A percentile compares a stretch with the other conserved stretches of the same genome.
Evolutionary conservation across 2,113 vertebrate species (phyloP).

Genomic region (Ageneiosus marmoratus): DNA sequence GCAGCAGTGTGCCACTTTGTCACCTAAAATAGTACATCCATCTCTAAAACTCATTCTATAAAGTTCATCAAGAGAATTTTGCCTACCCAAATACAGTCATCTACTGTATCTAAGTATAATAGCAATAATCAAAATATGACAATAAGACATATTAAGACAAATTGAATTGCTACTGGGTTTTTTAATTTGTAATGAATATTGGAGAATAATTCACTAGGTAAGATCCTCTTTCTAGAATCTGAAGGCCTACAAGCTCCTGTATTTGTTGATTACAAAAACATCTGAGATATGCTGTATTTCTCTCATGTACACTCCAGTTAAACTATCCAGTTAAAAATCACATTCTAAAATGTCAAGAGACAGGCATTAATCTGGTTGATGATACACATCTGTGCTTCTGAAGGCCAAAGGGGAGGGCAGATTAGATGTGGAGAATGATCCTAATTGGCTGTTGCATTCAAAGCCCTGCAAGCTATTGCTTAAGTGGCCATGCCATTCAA

Average conservation of each 20-base stretch:
- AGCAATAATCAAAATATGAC: background rate
- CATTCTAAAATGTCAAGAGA: no score
- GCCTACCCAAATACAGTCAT: background rate
- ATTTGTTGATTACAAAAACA: no score
- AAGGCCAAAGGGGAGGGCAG: no score
- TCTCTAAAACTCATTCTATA: conserved; percentile 13
- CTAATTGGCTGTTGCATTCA: no score
- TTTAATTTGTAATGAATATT: background rate
- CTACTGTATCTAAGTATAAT: background rate
- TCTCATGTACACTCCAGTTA: no score
- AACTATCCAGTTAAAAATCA: no score
- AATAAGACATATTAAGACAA: conserved; percentile 2
- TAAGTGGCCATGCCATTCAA: no score
- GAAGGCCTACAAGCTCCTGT: background rate
- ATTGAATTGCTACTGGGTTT: background rate
- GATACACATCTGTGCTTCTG: no score
- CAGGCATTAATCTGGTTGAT: no score
- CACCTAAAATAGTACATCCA: background rate
- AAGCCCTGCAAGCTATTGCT: no score
- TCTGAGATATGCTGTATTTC: no score
- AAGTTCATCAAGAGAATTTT: background rate
- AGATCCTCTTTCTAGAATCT: background rate
- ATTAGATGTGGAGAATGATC: no score
- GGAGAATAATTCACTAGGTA: background rate
- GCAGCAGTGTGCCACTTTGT: background rate